Evolutionary conservation across 2,888 invertebrate genomes (phyloP).

Genomic region (Nematopogon swammerdamellus): DNA sequence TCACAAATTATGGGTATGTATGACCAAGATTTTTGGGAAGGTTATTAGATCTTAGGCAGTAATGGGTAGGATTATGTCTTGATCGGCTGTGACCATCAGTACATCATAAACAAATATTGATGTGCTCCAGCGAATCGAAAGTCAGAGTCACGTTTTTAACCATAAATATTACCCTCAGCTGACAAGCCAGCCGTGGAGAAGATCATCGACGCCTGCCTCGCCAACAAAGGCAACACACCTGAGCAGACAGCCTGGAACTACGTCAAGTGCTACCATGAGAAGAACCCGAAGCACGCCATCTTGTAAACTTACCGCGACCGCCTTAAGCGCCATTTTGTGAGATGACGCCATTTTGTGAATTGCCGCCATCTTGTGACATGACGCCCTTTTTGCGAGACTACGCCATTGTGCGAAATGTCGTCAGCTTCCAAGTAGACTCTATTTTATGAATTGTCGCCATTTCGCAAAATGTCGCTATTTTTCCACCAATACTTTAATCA

Average conservation of each 20-base stretch:
- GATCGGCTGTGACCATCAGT: too few relatives aligned
- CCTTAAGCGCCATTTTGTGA: background rate
- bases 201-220: conserved; percentile 41
- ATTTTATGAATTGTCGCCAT: background rate
- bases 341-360: background rate
- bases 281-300: conserved; percentile 49
- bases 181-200: conserved; percentile 45
- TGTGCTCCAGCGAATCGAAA: too few relatives aligned
- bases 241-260: conserved; percentile 53
- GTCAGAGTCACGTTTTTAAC: too few relatives aligned
- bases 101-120: too few relatives aligned
- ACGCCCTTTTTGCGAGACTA: too few relatives aligned
- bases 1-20: too few relatives aligned
- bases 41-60: too few relatives aligned
- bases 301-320: conserved; percentile 14
- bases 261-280: conserved; percentile 51
- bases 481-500: too few relatives aligned
- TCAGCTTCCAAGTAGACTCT: background rate
- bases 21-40: too few relatives aligned
- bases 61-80: too few relatives aligned
- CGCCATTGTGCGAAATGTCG: background rate
- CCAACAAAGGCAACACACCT: conserved; percentile 44
- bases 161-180: too few relatives aligned
- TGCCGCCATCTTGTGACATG: background rate
- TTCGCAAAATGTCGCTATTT: too few relatives aligned